Evolutionary conservation across 2,797 vertebrate genomes (phyloP), one percentile per base, ranked within the genome.

Genomic region (Threskiornis aethiopicus): DNA sequence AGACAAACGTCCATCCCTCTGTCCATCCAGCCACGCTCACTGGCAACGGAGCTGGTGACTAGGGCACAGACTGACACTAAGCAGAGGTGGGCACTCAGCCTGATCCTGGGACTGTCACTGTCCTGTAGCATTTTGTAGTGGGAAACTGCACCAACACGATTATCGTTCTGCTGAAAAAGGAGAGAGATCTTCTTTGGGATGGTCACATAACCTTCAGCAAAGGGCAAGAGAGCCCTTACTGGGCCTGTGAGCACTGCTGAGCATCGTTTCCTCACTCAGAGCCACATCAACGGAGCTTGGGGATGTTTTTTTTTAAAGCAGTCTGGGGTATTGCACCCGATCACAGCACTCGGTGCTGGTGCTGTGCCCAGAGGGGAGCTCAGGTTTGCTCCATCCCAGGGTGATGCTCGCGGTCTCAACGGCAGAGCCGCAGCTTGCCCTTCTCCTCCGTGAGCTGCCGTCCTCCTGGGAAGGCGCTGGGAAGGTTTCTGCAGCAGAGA

Each of bases 391-490:
- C 71, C 6, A 0, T 15, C 62, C 65, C 33, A 25, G 46, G n/a
- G 37, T 3, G 20, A 49, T 42, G 35, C 35, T 83, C 5, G 0
- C 0, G 1, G 35, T 25, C n/a, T 9, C 1, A 0, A 29, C 11
- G 52, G 62, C 75, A 83, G 44, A 82, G 47, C 66, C 4, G 6
- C 51, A 25, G 39, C 33, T 62, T 33, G 31, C 33, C 51, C 64
- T 55, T 7, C 51, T 65, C n/a, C n/a, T 85, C 28, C 2, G 1
- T 3, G 31, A 65, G 73, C 59, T 77, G 17, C 72, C 12, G 0
- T 8, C 41, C 73, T 22, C 16, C 0, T 13, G 55, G 66, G 13
- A 64, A 73, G 55, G 76, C 5, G 1, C 59, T 20, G 58, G 47
- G 55, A 35, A 67, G 21, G 47, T 47, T 78, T 42, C 70, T 13